A percentile compares a stretch with the other conserved stretches of the same genome.
phyloP scores from a whole-genome alignment of 2,113 vertebrate species.

The Aleadryas rufinucha region DNA sequence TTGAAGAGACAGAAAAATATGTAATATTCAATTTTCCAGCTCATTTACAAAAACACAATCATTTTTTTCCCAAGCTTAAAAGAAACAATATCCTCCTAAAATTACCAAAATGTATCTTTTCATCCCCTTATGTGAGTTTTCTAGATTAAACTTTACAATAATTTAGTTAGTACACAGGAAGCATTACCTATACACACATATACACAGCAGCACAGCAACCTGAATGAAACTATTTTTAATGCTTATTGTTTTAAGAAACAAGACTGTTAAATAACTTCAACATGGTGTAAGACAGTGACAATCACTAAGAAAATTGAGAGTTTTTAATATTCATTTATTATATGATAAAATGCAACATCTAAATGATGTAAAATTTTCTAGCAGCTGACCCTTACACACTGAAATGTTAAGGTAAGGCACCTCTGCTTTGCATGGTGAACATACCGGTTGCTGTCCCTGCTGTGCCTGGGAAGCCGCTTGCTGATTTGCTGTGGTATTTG shows the following conservation, averaged over 20 bases:
- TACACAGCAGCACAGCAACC: neutral
- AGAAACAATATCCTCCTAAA: neutral
- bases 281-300: neutral
- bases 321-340: neutral
- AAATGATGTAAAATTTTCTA: neutral
- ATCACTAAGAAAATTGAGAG: neutral
- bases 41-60: neutral
- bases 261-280: neutral
- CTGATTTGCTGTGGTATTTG: conserved; percentile 84
- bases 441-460: conserved; percentile 90
- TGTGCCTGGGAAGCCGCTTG: conserved; percentile 90
- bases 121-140: neutral
- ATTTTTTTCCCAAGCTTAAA: neutral
- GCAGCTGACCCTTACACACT: neutral
- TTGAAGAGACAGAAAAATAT: neutral
- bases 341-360: neutral
- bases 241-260: neutral
- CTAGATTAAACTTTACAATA: neutral
- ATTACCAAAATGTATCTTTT: neutral
- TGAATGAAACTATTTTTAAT: neutral
- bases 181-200: neutral
- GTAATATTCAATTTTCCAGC: neutral
- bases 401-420: neutral
- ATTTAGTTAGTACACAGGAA: neutral
- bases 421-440: neutral